Percentiles rank a stretch among this genome's conserved stretches.
Conservation (phyloP, 2,888 invertebrate species). For the Zeuzera pyrina region DNA sequence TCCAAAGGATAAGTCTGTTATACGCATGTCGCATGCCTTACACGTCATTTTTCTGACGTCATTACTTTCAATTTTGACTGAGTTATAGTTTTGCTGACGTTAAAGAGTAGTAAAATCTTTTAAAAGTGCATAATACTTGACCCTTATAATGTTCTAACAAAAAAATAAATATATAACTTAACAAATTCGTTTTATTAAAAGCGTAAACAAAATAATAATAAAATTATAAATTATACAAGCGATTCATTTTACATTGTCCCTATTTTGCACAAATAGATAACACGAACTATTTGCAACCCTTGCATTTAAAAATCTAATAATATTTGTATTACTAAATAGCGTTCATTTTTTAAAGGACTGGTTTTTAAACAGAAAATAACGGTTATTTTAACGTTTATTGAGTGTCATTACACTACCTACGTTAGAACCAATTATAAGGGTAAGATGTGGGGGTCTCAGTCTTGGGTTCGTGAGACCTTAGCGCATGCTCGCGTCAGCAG, state of each 20-base stretch:
- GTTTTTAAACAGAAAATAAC: conserved; percentile 68
- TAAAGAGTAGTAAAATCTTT: too few relatives aligned
- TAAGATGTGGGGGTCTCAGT: conserved; percentile 60
- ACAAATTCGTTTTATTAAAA: too few relatives aligned
- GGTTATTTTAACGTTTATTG: conserved; percentile 59
- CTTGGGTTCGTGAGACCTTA: conserved; percentile 39
- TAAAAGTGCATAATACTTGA: too few relatives aligned
- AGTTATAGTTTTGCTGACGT: too few relatives aligned
- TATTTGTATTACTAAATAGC: conserved; percentile 26
- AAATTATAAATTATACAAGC: neutral
- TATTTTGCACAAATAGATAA: conserved; percentile 51
- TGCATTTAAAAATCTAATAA: conserved; percentile 48
- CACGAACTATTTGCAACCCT: conserved; percentile 62
- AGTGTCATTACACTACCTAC: conserved; percentile 29
- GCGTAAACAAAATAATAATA: too few relatives aligned
- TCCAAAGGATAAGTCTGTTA: conserved; percentile 1
- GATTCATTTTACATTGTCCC: conserved; percentile 21
- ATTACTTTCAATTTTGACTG: too few relatives aligned
- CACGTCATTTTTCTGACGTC: too few relatives aligned
- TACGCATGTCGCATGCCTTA: too few relatives aligned
- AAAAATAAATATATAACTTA: too few relatives aligned
- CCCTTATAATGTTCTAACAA: too few relatives aligned
- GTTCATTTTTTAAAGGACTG: conserved; percentile 48
- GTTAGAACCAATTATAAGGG: conserved; percentile 42
- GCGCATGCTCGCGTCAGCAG: conserved; percentile 44